Percentiles rank a stretch among this genome's conserved stretches.
These are phyloP conservation scores for Leptothorax acervorum DNA, from an alignment of 2,888 invertebrate genomes.

Conservation along the genomic window DNA sequence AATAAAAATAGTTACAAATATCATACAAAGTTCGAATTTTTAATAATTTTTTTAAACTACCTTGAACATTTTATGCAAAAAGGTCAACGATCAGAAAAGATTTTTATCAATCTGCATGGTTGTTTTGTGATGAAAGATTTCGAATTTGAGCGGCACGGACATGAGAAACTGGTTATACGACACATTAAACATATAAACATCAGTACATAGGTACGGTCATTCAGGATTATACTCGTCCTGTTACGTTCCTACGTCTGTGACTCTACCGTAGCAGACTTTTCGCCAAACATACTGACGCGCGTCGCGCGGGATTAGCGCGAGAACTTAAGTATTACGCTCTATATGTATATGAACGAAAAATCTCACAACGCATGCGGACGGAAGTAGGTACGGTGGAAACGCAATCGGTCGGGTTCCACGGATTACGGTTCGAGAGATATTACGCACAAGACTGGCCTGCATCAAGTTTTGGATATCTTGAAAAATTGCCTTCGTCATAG, in stretches of 20 bases:
- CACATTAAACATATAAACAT: background rate
- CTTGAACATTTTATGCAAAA: background rate
- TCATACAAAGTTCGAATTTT: background rate
- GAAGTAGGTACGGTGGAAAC: slow-evolving; percentile 62
- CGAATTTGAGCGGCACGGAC: background rate
- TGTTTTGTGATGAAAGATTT: background rate
- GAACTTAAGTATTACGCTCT: slow-evolving; percentile 60
- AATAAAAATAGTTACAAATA: slow-evolving; percentile 1
- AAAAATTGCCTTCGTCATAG: slow-evolving; percentile 49
- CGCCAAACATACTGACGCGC: slow-evolving; percentile 62
- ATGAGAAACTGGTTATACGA: background rate
- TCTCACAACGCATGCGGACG: slow-evolving; percentile 75
- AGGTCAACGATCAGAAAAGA: background rate
- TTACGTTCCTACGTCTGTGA: slow-evolving; percentile 28
- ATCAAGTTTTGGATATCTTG: slow-evolving; percentile 61
- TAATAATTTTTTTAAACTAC: background rate
- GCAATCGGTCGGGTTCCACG: slow-evolving; percentile 37
- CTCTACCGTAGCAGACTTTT: slow-evolving; percentile 44
- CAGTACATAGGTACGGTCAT: background rate
- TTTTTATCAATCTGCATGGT: background rate
- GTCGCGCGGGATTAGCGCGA: slow-evolving; percentile 52
- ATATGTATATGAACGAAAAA: slow-evolving; percentile 49
- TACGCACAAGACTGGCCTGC: slow-evolving; percentile 54
- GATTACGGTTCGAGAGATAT: slow-evolving; percentile 29
- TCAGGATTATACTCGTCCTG: slow-evolving; percentile 5